These are phyloP conservation scores for Atrichornis clamosus DNA, from an alignment of 2,113 vertebrate species.

Conservation along the genomic window DNA sequence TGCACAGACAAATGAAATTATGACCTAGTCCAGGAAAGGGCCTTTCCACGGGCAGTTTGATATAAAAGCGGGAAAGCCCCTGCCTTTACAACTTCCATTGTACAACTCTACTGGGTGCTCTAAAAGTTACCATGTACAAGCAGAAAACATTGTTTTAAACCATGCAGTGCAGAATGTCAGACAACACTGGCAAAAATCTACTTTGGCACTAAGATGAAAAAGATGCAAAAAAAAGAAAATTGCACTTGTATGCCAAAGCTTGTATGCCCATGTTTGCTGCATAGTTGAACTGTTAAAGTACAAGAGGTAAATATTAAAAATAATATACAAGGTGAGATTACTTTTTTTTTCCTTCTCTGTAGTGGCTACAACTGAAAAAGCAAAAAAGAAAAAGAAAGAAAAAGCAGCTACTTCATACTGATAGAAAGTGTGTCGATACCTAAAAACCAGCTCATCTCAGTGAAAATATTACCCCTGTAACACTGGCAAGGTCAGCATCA, in stretches of 20 bases:
- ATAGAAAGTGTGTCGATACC: neutral
- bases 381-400: neutral
- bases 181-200: neutral
- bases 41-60: neutral
- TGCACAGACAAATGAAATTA: neutral
- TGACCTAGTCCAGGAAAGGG: neutral
- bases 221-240: neutral
- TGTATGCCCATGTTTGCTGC: neutral
- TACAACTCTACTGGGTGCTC: neutral
- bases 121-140: neutral
- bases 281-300: neutral
- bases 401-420: neutral
- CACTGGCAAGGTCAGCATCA: neutral
- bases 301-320: neutral
- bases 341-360: neutral
- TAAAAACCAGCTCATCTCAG: slow-evolving; percentile 9
- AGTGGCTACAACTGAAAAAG: neutral
- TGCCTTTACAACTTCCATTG: neutral
- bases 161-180: neutral
- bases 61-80: neutral
- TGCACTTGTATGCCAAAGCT: neutral
- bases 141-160: neutral
- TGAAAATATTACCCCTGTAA: slow-evolving; percentile 13
- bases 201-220: neutral
- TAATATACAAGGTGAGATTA: neutral